phyloP scores from a whole-genome alignment of 1,140 invertebrate species.

The Homalodisca vitripennis region DNA sequence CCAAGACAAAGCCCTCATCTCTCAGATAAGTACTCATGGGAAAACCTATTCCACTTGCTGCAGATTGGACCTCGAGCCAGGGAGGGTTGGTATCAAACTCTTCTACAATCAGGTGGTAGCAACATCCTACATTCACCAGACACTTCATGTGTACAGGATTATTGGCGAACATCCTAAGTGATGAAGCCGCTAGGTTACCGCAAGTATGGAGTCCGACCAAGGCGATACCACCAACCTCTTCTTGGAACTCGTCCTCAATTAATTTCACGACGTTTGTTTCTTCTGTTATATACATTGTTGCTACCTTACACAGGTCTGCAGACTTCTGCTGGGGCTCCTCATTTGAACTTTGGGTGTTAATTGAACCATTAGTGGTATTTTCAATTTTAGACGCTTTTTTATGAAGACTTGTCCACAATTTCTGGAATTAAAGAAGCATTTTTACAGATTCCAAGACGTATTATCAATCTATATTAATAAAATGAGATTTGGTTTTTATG shows the following conservation, averaged over 20 bases:
- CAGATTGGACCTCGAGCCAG: conserved; percentile 35
- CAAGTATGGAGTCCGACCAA: conserved; percentile 81
- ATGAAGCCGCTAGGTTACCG: conserved; percentile 75
- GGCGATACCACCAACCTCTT: conserved; percentile 27
- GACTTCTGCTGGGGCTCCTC: conserved; percentile 11
- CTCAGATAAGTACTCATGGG: conserved; percentile 65
- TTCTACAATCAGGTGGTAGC: conserved; percentile 84
- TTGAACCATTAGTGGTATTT: too few species aligned
- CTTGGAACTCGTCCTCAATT: conserved; percentile 50
- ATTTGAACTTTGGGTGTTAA: too few species aligned
- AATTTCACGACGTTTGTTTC: conserved; percentile 53
- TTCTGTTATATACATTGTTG: conserved; percentile 37
- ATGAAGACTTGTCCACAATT: too few species aligned
- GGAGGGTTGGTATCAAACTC: conserved; percentile 47
- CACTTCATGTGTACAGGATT: conserved; percentile 54
- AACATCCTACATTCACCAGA: conserved; percentile 84
- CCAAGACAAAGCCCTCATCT: conserved; percentile 56
- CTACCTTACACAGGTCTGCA: not conserved
- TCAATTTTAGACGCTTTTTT: too few species aligned
- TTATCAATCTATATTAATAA: too few species aligned
- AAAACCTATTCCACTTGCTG: conserved; percentile 53
- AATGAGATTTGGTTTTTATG: too few species aligned
- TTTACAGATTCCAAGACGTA: too few species aligned
- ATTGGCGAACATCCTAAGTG: conserved; percentile 68
- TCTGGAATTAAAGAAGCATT: too few species aligned